Base-by-base conservation (phyloP, 2,888 invertebrate species). In the Tipula unca region DNA sequence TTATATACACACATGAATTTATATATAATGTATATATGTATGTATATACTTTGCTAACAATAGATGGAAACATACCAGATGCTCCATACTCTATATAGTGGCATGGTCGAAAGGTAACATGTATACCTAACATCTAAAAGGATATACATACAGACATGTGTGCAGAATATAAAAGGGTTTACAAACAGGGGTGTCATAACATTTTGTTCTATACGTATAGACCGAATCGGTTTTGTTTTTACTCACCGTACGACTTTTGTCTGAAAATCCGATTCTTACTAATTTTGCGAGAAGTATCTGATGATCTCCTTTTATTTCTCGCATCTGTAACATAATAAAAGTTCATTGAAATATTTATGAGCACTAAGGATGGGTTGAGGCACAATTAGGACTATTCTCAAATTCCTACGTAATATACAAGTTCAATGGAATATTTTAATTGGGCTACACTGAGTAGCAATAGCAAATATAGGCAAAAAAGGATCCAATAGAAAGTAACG, bases 221-320 rank as follows among this genome's bases (percentile, higher is more conserved):
- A 20, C 20, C 8, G 20, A 13, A 54, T 10, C 54, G 69, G 25
- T 25, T 48, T 69, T 25, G 25, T 69, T 20, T 48, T 69, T 69
- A 69, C 69, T 69, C 69, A 69, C 69, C 69, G 69, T 69, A 8
- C 69, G 69, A 69, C 69, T 69, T 69, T 69, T 69, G n/a, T 69
- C 69, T 69, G 69, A 25, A 25, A 69, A 69, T 69, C 69, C 69
- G 3, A 69, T 69, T 69, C 25, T 69, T 25, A 69, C 69, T 69
- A 69, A 69, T 69, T 69, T 69, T 69, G 69, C 69, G 69, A 69
- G 69, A 8, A 69, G 25, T 69, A 10, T 25, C 25, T 69, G 69
- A 69, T 20, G 69, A 10, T 69, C 20, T 20, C 25, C 69, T 20
- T 69, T 69, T 69, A 69, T 8, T 69, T 69, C 69, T 69, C 20